Evolutionary conservation across 1,140 invertebrate species (phyloP).

Genomic region (Sipha flava): DNA sequence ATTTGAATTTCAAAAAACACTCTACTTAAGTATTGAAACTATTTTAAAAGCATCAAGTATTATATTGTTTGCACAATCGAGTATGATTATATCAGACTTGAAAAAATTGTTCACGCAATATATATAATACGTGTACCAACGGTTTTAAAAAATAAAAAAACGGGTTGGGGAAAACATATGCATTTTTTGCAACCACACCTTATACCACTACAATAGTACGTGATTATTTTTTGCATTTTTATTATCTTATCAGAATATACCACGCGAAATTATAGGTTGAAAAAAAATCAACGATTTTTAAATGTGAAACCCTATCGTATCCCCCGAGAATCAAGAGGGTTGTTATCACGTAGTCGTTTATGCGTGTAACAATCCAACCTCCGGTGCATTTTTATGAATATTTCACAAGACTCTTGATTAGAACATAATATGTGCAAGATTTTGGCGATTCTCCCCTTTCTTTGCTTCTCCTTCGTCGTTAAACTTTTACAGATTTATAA

Average conservation of each 20-base stretch:
- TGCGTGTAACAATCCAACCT: neutral
- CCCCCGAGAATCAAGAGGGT: neutral
- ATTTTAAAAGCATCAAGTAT: too few species aligned
- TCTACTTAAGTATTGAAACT: too few species aligned
- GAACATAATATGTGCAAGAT: neutral
- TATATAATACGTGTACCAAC: too few species aligned
- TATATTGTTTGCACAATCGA: too few species aligned
- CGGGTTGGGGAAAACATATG: neutral
- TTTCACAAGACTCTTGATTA: slow-evolving; percentile 17
- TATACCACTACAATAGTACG: neutral
- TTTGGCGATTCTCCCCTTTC: neutral
- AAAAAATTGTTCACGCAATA: too few species aligned
- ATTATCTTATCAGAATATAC: neutral
- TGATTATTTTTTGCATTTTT: slow-evolving; percentile 6
- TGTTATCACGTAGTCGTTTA: slow-evolving; percentile 11
- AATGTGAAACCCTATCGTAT: neutral
- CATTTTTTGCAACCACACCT: neutral
- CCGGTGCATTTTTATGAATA: slow-evolving; percentile 13
- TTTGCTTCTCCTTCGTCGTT: neutral
- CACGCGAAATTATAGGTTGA: neutral
- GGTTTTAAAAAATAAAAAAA: too few species aligned
- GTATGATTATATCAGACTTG: too few species aligned
- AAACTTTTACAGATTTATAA: neutral
- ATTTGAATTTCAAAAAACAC: too few species aligned
- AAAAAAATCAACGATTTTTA: neutral